A percentile compares a stretch with the other conserved stretches of the same genome.
phyloP scores from a whole-genome alignment of 2,113 vertebrate species.

The Columba livia region DNA sequence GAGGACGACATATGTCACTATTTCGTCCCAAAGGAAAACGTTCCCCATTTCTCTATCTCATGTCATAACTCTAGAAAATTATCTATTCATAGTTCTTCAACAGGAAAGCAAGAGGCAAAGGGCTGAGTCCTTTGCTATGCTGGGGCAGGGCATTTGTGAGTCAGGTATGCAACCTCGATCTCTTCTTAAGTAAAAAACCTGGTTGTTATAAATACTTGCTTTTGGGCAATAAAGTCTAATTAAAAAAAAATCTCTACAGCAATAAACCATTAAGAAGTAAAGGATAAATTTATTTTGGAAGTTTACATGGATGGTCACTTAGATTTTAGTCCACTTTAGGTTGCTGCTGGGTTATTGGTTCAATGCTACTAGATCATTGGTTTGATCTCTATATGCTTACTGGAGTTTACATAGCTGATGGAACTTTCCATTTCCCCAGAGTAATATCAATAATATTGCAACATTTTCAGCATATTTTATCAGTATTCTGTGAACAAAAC shows the following conservation, averaged over 20 bases:
- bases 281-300: background rate
- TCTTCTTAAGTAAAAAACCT: background rate
- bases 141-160: background rate
- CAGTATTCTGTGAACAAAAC: background rate
- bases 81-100: background rate
- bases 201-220: background rate
- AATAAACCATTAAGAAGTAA: background rate
- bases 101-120: background rate
- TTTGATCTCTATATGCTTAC: background rate
- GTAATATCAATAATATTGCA: background rate
- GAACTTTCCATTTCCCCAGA: background rate
- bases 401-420: background rate
- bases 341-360: background rate
- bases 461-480: background rate
- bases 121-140: background rate
- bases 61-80: background rate
- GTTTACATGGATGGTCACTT: accelerated
- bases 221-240: background rate
- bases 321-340: background rate
- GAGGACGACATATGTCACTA: background rate
- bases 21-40: background rate
- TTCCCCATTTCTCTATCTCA: background rate
- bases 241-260: background rate
- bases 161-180: background rate
- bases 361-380: background rate